Percentiles rank a stretch among this genome's conserved stretches.
Evolutionary conservation across 2,888 invertebrate species (phyloP).

Genomic region (Dioctria linearis): DNA sequence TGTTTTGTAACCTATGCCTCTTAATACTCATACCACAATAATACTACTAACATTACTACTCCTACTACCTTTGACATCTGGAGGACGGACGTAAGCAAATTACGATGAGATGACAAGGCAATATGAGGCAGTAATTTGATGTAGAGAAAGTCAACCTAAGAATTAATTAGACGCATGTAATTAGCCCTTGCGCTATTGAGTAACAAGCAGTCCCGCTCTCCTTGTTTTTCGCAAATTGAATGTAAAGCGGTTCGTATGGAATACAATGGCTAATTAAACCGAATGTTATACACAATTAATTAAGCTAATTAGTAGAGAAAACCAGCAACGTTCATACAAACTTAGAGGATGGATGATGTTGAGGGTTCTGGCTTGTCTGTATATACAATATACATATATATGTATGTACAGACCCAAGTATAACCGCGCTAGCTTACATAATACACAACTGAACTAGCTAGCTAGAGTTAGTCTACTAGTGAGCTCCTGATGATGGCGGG

Average conservation of each 20-base stretch:
- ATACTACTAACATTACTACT: not conserved
- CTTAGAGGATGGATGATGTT: constrained; percentile 12
- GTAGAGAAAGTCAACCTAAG: constrained; percentile 60
- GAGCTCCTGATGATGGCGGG: not conserved
- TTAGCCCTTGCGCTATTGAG: constrained; percentile 58
- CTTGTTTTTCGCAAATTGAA: constrained; percentile 63
- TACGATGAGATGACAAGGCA: constrained; percentile 49
- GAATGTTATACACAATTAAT: constrained; percentile 64
- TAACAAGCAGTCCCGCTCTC: constrained; percentile 52
- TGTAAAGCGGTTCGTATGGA: constrained; percentile 62
- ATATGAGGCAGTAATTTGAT: constrained; percentile 50
- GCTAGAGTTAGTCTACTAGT: not conserved
- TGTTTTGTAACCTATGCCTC: constrained; percentile 11
- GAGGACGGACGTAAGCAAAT: constrained; percentile 50
- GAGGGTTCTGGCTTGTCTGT: constrained; percentile 6
- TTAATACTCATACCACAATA: no score
- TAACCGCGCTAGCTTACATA: constrained; percentile 6
- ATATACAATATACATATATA: constrained; percentile 13
- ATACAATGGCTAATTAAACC: constrained; percentile 63
- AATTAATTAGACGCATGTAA: constrained; percentile 63
- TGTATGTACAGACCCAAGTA: no score
- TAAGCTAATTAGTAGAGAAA: constrained; percentile 63
- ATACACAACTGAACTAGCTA: not conserved
- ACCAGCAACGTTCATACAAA: constrained; percentile 47
- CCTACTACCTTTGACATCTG: constrained; percentile 46